Conservation (phyloP, 2,888 invertebrate species). For the Dicycla oo region DNA sequence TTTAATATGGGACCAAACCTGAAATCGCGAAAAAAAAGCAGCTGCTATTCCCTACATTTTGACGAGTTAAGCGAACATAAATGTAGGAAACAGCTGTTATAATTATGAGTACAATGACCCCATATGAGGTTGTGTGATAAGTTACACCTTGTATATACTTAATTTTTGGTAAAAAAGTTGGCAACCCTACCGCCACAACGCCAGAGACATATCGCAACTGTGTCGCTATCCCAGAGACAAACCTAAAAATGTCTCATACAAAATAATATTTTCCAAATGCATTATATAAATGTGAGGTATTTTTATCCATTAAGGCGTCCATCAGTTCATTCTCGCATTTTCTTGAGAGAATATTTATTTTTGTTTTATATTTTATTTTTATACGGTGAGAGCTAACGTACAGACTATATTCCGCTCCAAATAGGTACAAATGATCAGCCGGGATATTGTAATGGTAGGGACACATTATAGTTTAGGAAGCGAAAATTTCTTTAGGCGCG, state of each 20-base stretch:
- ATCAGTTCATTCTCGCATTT: constrained; percentile 34
- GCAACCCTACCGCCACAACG: not conserved
- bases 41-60: too few relatives aligned
- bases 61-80: too few relatives aligned
- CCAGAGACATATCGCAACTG: not conserved
- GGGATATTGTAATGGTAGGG: constrained; percentile 3
- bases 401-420: constrained; percentile 24
- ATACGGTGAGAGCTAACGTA: not conserved
- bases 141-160: too few relatives aligned
- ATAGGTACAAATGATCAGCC: constrained; percentile 38
- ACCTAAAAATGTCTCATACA: not conserved
- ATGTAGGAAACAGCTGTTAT: too few relatives aligned
- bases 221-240: not conserved
- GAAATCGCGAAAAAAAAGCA: too few relatives aligned
- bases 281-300: constrained; percentile 18
- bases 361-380: constrained; percentile 41
- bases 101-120: too few relatives aligned
- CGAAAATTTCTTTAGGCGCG: too few relatives aligned
- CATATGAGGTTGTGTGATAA: too few relatives aligned
- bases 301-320: constrained; percentile 2
- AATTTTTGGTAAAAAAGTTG: not conserved
- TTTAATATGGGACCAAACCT: too few relatives aligned
- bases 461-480: too few relatives aligned
- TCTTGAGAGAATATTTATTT: constrained; percentile 9
- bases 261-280: constrained; percentile 18